These are phyloP conservation scores for Xiphophorus couchianus DNA, from an alignment of 2,113 vertebrate genomes.

Conservation along the genomic window DNA sequence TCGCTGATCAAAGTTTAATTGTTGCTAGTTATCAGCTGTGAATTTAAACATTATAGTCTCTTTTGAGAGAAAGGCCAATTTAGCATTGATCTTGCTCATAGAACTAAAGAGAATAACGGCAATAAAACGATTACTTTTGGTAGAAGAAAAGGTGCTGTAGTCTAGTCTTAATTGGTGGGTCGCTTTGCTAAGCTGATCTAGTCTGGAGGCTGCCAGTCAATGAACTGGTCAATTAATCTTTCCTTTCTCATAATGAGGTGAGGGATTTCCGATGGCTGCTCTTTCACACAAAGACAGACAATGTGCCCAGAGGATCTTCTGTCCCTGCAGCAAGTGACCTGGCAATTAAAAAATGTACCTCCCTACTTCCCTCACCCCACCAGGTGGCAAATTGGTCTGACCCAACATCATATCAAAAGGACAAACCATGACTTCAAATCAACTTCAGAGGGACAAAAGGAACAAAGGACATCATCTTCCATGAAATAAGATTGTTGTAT, in stretches of 20 bases:
- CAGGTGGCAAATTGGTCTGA: constrained; percentile 85
- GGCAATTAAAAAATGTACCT: constrained; percentile 82
- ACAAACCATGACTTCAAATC: constrained; percentile 81
- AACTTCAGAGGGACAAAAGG: constrained; percentile 69
- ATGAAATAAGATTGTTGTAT: constrained; percentile 82
- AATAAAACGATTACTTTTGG: constrained; percentile 75
- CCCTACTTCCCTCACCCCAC: constrained; percentile 74
- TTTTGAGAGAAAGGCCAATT: constrained; percentile 65
- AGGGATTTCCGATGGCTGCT: constrained; percentile 78
- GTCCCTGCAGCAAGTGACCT: constrained; percentile 78
- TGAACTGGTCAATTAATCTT: constrained; percentile 87
- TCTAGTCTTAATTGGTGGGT: constrained; percentile 79
- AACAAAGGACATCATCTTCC: constrained; percentile 68
- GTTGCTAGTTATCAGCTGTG: constrained; percentile 46
- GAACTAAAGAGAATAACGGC: constrained; percentile 68
- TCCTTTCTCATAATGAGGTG: constrained; percentile 81
- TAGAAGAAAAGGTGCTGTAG: constrained; percentile 75
- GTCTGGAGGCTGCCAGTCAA: constrained; percentile 81
- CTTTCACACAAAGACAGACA: constrained; percentile 76
- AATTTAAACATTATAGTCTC: constrained; percentile 1
- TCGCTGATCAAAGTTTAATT: constrained; percentile 19
- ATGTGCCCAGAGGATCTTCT: constrained; percentile 80
- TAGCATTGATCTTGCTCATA: constrained; percentile 68
- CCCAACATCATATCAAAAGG: constrained; percentile 77
- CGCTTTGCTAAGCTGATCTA: constrained; percentile 79